Evolutionary conservation across 2,888 invertebrate genomes (phyloP), one percentile per base, ranked within the genome.

Genomic region (Hedya salicella): DNA sequence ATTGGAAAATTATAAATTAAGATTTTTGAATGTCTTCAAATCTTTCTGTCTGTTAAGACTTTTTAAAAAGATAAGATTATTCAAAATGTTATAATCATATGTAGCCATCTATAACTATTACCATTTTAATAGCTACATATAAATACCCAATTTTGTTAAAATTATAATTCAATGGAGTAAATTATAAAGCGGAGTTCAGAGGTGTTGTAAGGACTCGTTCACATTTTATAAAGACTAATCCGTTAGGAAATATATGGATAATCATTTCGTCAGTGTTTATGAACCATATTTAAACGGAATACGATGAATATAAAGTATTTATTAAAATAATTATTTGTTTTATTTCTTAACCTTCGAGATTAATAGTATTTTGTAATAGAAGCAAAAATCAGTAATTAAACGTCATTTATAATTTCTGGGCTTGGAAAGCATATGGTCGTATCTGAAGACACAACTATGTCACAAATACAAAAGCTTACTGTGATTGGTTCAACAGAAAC

Each of bases 271-370:
- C 69, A 65, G 73, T 73, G 75, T 74, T 75, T 73, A 73, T 69
- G 59, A 67, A 70, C 69, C 69, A 73, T 72, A 67, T 64, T 68
- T 66, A 68, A 60, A 66, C 65, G 52, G 63, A 52, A 60, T 60
- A 66, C 21, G 48, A 48, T 85, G 78, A 88, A 88, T 87, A 87
- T 83, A 90, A 87, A 85, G 83, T 89, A 90, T 90, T 90, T 89
- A 91, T 90, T 87, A 87, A 87, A 86, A 88, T 81, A 80, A 67
- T 69, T 40, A 48, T 66, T 75, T 74, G 83, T 87, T 86, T 80
- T 75, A 85, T 87, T 82, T 71, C 62, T 46, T 9, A 44, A 36
- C 21, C 40, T 30, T 40, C n/a, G 21, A 54, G 5, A 21, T 5
- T 11, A 32, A 36, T 0, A 36, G 2, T 9, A 36, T 11, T 36